phyloP scores from a whole-genome alignment of 2,113 vertebrate genomes.

The Diadophis punctatus region DNA sequence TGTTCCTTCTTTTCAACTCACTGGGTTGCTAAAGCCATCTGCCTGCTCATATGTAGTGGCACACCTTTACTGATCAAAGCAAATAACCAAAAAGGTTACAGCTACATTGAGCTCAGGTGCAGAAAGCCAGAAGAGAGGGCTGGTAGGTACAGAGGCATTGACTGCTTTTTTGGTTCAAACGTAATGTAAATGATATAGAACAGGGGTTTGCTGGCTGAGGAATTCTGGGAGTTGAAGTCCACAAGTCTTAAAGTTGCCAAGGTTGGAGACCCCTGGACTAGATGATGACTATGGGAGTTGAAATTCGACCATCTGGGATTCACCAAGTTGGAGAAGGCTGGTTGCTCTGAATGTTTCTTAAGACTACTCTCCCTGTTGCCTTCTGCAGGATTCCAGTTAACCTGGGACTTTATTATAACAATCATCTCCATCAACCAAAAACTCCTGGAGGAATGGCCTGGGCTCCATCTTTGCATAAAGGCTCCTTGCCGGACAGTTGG shows the following conservation, averaged over 20 bases:
- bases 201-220: too few relatives aligned
- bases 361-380: neutral
- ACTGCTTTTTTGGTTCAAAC: neutral
- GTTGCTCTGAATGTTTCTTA: neutral
- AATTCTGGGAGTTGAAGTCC: too few relatives aligned
- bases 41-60: conserved; percentile 55
- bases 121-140: conserved; percentile 48
- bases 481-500: conserved; percentile 42
- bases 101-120: conserved; percentile 65
- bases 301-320: neutral
- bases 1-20: conserved; percentile 65
- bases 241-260: too few relatives aligned
- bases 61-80: conserved; percentile 65
- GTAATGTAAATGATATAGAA: neutral
- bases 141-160: conserved; percentile 19
- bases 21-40: conserved; percentile 66
- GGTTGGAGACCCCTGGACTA: too few relatives aligned
- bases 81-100: conserved; percentile 56
- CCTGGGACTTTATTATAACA: conserved; percentile 63
- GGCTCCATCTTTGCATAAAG: conserved; percentile 53
- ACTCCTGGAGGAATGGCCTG: conserved; percentile 63
- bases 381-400: conserved; percentile 47
- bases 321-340: neutral
- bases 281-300: neutral
- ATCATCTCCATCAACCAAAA: conserved; percentile 49